Evolutionary conservation across 2,888 invertebrate genomes (phyloP), one percentile per base, ranked within the genome.

Genomic region (Busseola fusca): DNA sequence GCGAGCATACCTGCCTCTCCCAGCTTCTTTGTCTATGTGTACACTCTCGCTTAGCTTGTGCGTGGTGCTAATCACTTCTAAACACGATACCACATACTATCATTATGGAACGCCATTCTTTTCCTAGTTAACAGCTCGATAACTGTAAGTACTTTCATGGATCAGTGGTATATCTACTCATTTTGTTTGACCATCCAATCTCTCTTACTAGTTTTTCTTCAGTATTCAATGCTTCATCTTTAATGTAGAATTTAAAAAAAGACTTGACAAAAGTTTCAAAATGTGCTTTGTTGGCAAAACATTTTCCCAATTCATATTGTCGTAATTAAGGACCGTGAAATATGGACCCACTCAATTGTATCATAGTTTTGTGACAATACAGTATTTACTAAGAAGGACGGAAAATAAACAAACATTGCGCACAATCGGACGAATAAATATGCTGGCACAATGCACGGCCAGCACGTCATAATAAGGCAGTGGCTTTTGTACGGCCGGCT

Each of bases 381-480:
- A 85, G 86, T 93, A 92, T 95, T 95, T 95, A 94, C 92, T 90
- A 89, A 90, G 94, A 94, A 93, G 93, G 93, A 92, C 89, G 89
- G 87, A 93, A 95, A 95, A 95, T 95, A 95, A 95, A 95, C 95
- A 95, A 95, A 95, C 93, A 94, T 91, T 80, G 89, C 84, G 87
- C 91, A 94, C 93, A 94, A 93, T 92, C 90, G 90, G 87, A 88
- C 89, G 91, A 91, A 94, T 95, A 94, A 94, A 94, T 93, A 93
- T 91, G 90, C 90, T 89, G 91, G 92, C 92, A 95, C 95, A 95
- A 95, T 93, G 93, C 92, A 90, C 89, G 92, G 91, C 93, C 91
- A 92, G 91, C 93, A 91, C 93, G 94, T 95, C 95, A 95, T 95
- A 95, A 95, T 95, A 95, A 95, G 92, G 93, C 89, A 92, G 91